Base-by-base conservation (phyloP, 2,797 vertebrate species). In the Synaphobranchus kaupii region DNA sequence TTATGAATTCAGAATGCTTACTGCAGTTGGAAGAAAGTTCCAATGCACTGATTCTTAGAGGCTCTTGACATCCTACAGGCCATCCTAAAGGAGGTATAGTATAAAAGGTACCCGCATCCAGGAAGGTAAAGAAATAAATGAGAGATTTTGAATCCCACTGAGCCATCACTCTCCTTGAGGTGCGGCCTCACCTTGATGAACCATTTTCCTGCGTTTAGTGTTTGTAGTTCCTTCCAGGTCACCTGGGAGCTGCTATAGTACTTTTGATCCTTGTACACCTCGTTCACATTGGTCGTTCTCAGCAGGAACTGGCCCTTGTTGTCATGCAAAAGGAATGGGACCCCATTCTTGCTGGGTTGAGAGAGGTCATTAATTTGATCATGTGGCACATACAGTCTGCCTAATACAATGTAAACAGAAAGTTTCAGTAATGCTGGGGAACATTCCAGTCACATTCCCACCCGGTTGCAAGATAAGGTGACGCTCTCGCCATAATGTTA, bases 291-390 rank as follows among this genome's bases (percentile, higher is more conserved):
- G 4, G 98, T 99, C 0, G 98, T 99, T 93, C 98, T 96, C 88
- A 68, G 88, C 87, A 99, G 93, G 8, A 95, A 96, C 0, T 60
- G 91, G 3, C 88, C 54, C 0, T 93, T 39, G 0, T 95, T 3
- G 0, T 99, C 98, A 0, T 99, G 98, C 98, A 99, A 98, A 87
- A 99, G 93, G 93, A 99, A 99, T 0, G 98, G 97, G 76, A 92
- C 87, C 20, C 95, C 92, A 0, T 99, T 94, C 17, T 95, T 94
- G 90, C 98, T 99, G 87, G 86, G 60, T 87, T 48, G 25, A 87
- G 52, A 84, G 39, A 82, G 8, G 68, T 1, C 31, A 47, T 44
- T 31, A 31, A 87, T 84, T 76, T 66, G 66, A 58, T 68, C 47
- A 71, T 20, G 15, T 83, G 80, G 54, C 82, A 83, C 0, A 63